A percentile compares a stretch with the other conserved stretches of the same genome.
These are phyloP conservation scores for Eupithecia insigniata DNA, from an alignment of 2,888 invertebrate genomes.

Conservation along the genomic window DNA sequence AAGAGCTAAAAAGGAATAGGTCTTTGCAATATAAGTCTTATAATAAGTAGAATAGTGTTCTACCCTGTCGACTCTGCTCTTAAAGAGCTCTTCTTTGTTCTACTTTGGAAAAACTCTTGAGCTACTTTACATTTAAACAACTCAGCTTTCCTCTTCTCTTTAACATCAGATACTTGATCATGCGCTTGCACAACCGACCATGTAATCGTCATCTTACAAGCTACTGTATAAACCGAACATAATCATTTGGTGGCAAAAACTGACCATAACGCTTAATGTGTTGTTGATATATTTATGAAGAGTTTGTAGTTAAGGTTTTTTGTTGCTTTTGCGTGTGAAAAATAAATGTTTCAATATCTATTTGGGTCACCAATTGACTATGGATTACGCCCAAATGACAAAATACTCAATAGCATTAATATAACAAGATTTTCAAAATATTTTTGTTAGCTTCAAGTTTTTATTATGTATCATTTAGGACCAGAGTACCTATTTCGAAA, in stretches of 20 bases:
- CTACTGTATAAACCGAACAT: slow-evolving; percentile 18
- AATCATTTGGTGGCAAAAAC: slow-evolving; percentile 15
- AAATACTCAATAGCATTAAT: background rate
- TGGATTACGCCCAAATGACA: background rate
- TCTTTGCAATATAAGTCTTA: no score
- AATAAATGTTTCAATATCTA: background rate
- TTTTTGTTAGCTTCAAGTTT: no score
- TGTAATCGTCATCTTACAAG: slow-evolving; percentile 4
- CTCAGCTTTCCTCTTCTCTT: background rate
- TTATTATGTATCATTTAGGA: no score
- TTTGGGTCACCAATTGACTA: background rate
- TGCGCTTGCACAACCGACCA: background rate
- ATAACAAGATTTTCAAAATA: background rate
- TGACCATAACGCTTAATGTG: slow-evolving; percentile 6
- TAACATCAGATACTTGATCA: background rate
- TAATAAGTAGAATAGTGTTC: no score
- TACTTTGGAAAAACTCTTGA: background rate
- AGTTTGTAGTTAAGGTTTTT: slow-evolving; percentile 3
- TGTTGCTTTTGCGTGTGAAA: background rate
- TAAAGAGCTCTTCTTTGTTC: background rate
- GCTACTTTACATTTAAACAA: background rate
- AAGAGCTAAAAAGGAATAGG: no score
- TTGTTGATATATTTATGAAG: slow-evolving; percentile 26
- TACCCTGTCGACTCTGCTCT: background rate
- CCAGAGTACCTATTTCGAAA: no score